Evolutionary conservation across 2,113 vertebrate genomes (phyloP), one percentile per base, ranked within the genome.

Genomic region (Todiramphus saurophagus): DNA sequence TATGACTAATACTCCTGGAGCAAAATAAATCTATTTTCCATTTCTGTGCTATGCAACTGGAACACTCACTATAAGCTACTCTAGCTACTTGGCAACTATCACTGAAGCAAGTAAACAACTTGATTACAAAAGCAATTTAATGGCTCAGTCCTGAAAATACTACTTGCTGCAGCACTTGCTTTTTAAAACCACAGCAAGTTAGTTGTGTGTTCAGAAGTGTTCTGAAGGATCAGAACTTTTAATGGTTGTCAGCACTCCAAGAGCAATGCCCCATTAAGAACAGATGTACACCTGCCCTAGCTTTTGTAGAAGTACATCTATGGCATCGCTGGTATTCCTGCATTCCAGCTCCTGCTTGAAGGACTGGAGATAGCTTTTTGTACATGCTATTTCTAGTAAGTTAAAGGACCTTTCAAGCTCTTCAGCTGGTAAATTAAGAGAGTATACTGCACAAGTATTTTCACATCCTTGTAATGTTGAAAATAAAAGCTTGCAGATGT

Each of bases 401-500:
- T 13, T 60, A 75, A 51, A 93, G 41, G 28, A 66, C 53, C 48
- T 92, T 70, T 81, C n/a, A 67, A 62, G 69, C 80, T 95, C 89
- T 92, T 96, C 86, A 93, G 83, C 95, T 90, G 81, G 78, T 64
- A 93, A 97, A 97, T 95, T 81, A 93, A 90, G 66, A 46, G 41
- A 96, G 87, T 96, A 96, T 97, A 93, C 69, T 85, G 83, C 78
- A 92, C 51, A 93, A 94, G 89, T 94, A 96, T 94, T 94, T 97
- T 94, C 90, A 89, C 7, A 35, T 94, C 91, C 97, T 96, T 96
- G 89, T 84, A 93, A 96, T 50, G 63, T 53, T 66, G 85, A 78
- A 94, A 96, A 97, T 94, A 97, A 97, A 97, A 94, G 96, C 93
- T 87, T 97, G 91, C 91, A 97, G 94, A 96, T 97, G 95, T 96